phyloP scores from a whole-genome alignment of 2,888 invertebrate genomes.

The Agrochola lota region DNA sequence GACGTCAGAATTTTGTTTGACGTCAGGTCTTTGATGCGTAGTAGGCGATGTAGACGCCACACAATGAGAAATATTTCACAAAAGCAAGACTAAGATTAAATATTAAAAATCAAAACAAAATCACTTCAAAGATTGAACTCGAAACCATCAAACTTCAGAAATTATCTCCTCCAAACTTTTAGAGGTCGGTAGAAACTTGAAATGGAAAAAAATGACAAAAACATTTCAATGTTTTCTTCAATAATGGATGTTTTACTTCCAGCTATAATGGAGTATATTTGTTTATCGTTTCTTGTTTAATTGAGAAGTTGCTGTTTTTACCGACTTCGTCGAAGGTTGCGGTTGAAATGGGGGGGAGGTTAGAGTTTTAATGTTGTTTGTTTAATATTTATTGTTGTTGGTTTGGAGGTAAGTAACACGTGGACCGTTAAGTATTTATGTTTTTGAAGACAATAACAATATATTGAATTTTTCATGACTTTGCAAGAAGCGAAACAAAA shows the following conservation, averaged over 20 bases:
- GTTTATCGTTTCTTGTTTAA: slow-evolving; percentile 55
- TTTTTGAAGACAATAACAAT: background rate
- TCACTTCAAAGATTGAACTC: background rate
- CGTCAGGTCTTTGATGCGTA: too few species aligned
- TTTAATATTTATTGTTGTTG: slow-evolving; percentile 20
- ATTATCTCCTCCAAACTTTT: slow-evolving; percentile 37
- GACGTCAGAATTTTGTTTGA: too few species aligned
- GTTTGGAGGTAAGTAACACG: slow-evolving; percentile 1
- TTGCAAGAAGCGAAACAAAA: background rate
- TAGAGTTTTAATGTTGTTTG: slow-evolving; percentile 54
- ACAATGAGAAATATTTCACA: too few species aligned
- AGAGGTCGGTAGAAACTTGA: slow-evolving; percentile 28
- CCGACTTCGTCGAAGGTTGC: slow-evolving; percentile 35
- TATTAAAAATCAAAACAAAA: slow-evolving; percentile 4
- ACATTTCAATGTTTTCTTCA: slow-evolving; percentile 35
- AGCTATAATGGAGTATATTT: slow-evolving; percentile 60
- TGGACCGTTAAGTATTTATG: background rate
- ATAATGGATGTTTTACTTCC: slow-evolving; percentile 62
- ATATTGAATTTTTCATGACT: background rate
- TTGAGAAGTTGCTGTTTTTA: slow-evolving; percentile 57
- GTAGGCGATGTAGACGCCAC: too few species aligned
- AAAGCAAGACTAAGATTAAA: background rate
- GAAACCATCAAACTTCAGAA: background rate
- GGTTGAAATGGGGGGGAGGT: slow-evolving; percentile 9
- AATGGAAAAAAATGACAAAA: slow-evolving; percentile 49